Base-by-base conservation (phyloP, 1,140 invertebrate species). In the Dolichoris vasculosae region DNA sequence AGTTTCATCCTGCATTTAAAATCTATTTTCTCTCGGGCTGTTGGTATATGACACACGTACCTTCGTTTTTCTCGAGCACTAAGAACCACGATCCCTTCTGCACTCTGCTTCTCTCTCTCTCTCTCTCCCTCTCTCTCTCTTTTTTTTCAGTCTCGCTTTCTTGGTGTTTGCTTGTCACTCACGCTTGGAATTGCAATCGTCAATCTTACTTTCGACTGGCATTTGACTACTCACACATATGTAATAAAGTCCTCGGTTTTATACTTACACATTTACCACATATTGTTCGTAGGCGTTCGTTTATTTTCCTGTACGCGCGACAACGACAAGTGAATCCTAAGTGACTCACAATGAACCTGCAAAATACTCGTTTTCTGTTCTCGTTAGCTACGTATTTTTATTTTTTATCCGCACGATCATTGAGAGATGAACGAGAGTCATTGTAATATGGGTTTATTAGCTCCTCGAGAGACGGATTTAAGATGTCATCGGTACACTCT, bases 131-230 rank as follows among this genome's bases (percentile, higher is more conserved):
- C 46, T 55, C 46, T 20, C 43, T 51, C 15, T 80, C 7, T 40
- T 6, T 48, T 48, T 76, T 46, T 76, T 17, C 46, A 20, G 20
- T 23, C 69, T 8, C 40, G 4, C 1, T 48, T 40, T 40, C 77
- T 40, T 35, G 51, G 51, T 80, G 63, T 84, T 84, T 81, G 51
- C 83, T 75, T 38, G 77, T 85, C 83, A 80, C 51, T 85, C 77
- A 13, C 13, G 26, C 15, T 23, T 76, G 79, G 82, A 82, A 77
- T 77, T 51, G 46, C 35, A 46, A 84, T 80, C 83, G 67, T 85
- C 77, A 85, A 80, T 80, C 67, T 85, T 85, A 85, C 67, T 59
- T 78, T 84, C 48, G 32, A 69, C 43, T 64, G 43, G 79, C 85
- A 32, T 82, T 77, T 55, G 30, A n/a, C 7, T 7, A 67, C 59